Evolutionary conservation across 1,140 invertebrate species (phyloP), one percentile per base, ranked within the genome.

Genomic region (Coboldia fuscipes): DNA sequence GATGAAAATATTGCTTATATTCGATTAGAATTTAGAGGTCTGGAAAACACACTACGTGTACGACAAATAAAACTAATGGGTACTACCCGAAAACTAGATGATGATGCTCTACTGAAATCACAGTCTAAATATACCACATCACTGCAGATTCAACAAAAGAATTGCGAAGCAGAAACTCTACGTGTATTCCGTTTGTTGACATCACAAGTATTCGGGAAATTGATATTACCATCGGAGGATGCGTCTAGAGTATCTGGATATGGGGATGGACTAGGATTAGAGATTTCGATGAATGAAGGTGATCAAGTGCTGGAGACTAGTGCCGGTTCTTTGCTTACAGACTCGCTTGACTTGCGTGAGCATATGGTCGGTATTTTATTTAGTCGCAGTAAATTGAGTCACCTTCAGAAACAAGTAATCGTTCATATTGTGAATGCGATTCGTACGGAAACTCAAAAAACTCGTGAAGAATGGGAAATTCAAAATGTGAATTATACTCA

Each of bases 301-400:
- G n/a, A n/a, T n/a, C n/a, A n/a, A n/a, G 20, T 21, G 20, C 37
- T 42, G 36, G 41, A 45, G 17, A 33, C 39, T 3, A 42, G 39
- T 34, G 36, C 24, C 4, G 37, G 39, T 23, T 47, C 51, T 1
- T 30, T 54, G 36, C 37, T 54, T 2, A 50, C 48, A 0, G 52
- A 55, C 29, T 55, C 52, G 0, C 35, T 55, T 37, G 86, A 96
- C 55, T 60, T 97, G 0, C 72, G 88, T 14, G 89, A 96, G 52
- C 89, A 96, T 47, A 90, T 97, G 70, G 90, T 96, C 14, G 89
- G 89, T 33, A 96, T 97, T 42, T 60, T 97, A 12, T 97, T 96
- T 56, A 89, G 84, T 42, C 68, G 86, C 29, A 89, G 82, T 47
- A 93, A 93, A 54, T 60, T 97, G 1, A 93, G 86, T 0, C 81